A percentile compares a stretch with the other conserved stretches of the same genome.
Evolutionary conservation across 2,113 vertebrate genomes (phyloP).

Genomic region (Podarcis cretensis): DNA sequence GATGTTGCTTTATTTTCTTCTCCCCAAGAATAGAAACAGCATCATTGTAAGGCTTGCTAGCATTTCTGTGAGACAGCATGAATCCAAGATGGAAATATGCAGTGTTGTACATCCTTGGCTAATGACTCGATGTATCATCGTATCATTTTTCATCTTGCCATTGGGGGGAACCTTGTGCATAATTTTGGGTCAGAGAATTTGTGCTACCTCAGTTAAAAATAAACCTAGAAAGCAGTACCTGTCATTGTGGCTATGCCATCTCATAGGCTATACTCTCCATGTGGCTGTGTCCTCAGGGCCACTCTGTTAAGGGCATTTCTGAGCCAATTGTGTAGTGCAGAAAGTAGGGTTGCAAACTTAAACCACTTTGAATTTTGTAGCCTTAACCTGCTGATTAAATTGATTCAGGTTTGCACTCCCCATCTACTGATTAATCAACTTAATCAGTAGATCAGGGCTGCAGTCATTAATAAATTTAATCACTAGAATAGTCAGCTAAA

Average conservation of each 20-base stretch:
- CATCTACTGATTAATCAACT: no score
- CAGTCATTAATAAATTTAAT: no score
- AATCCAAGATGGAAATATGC: neutral
- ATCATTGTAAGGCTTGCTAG: neutral
- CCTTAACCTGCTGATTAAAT: no score
- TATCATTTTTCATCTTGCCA: constrained; percentile 18
- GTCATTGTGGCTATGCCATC: neutral
- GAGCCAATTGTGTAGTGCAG: neutral
- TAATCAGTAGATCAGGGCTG: neutral
- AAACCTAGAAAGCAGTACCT: neutral
- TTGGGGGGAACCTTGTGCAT: neutral
- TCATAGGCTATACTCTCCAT: neutral
- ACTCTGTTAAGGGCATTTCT: neutral
- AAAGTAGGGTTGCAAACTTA: neutral
- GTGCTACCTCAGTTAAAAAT: constrained; percentile 1
- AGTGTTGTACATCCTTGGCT: neutral
- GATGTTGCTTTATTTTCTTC: neutral
- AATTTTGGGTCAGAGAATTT: neutral
- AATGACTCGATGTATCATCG: neutral
- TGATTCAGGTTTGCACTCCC: no score
- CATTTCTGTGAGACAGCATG: neutral
- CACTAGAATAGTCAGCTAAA: neutral
- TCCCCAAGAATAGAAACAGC: neutral
- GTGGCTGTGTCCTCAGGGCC: neutral
- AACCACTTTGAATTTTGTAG: neutral